Percentiles rank a stretch among this genome's conserved stretches.
phyloP scores from a whole-genome alignment of 1,140 invertebrate genomes.

The Pogonognathellus flavescens region DNA sequence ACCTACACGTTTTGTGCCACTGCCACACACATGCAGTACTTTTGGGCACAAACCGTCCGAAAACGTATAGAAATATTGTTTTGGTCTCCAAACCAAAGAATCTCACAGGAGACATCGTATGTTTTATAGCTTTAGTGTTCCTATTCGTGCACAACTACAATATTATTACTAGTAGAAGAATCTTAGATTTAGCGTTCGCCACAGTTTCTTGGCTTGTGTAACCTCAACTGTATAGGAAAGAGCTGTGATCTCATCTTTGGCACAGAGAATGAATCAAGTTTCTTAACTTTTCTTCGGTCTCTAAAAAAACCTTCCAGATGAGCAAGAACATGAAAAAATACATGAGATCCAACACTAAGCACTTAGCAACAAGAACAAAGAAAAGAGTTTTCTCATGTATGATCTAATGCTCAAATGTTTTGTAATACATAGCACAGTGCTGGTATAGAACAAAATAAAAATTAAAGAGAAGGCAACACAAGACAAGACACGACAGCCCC shows the following conservation, averaged over 20 bases:
- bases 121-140: no score
- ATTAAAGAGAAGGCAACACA: constrained; percentile 35
- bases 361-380: constrained; percentile 48
- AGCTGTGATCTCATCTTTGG: constrained; percentile 47
- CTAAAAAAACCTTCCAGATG: constrained; percentile 11
- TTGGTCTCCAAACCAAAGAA: no score
- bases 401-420: constrained; percentile 36
- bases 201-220: not conserved
- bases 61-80: no score
- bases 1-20: no score
- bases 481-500: no score
- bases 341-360: constrained; percentile 30
- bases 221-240: constrained; percentile 1
- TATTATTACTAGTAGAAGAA: no score
- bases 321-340: constrained; percentile 38
- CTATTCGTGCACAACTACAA: no score
- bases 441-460: constrained; percentile 10
- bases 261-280: constrained; percentile 36
- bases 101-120: not conserved
- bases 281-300: constrained; percentile 35
- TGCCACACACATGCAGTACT: no score
- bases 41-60: no score
- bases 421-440: not conserved
- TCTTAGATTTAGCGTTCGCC: not conserved
- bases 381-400: constrained; percentile 49